These are phyloP conservation scores for Heliothis subflexa DNA, from an alignment of 1,140 invertebrate genomes.

Conservation along the genomic window DNA sequence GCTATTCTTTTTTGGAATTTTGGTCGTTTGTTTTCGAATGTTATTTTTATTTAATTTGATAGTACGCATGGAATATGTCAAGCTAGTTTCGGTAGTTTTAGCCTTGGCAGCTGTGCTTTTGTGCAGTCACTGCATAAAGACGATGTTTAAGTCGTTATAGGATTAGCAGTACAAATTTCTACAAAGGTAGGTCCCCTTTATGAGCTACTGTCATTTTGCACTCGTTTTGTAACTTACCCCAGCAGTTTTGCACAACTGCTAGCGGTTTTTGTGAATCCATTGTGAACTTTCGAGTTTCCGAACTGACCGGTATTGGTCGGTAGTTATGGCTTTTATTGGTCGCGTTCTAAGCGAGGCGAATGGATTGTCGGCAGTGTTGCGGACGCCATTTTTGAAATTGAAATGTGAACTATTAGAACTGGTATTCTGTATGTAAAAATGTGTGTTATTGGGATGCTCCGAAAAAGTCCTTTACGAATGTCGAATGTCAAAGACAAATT, in stretches of 20 bases:
- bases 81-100: no score
- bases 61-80: no score
- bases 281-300: constrained; percentile 26
- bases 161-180: no score
- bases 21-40: background rate
- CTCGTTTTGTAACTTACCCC: background rate
- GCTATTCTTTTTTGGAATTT: background rate
- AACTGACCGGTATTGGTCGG: constrained; percentile 38
- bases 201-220: background rate
- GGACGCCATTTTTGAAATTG: constrained; percentile 13
- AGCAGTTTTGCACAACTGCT: constrained; percentile 1
- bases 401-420: background rate
- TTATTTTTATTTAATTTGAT: no score
- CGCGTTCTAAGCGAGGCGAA: constrained; percentile 28
- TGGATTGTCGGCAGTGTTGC: constrained; percentile 24
- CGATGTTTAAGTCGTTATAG: no score
- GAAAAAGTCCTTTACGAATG: background rate
- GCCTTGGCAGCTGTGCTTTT: no score
- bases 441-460: background rate
- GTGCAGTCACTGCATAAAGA: no score
- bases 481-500: background rate
- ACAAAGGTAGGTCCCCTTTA: background rate
- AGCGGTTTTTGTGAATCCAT: constrained; percentile 27
- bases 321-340: constrained; percentile 38
- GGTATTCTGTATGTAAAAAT: background rate